phyloP scores from a whole-genome alignment of 2,797 vertebrate genomes.

The Odontamblyopus lacepedii region DNA sequence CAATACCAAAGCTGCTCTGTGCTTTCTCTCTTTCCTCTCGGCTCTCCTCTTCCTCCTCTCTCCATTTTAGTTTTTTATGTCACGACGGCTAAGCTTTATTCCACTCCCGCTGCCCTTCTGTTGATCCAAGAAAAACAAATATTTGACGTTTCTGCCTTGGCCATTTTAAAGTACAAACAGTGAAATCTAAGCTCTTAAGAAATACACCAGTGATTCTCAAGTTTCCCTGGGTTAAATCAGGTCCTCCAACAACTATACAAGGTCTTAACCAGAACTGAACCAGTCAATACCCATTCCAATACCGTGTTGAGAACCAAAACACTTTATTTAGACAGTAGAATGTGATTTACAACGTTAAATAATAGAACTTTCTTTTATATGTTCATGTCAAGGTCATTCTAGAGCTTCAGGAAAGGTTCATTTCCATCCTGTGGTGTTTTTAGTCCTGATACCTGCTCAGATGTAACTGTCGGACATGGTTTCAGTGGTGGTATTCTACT shows the following conservation, averaged over 20 bases:
- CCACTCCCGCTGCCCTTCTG: not conserved
- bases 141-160: not conserved
- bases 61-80: not conserved
- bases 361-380: no score
- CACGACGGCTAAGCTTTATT: slow-evolving; percentile 4
- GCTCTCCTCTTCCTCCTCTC: not conserved
- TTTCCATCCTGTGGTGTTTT: no score
- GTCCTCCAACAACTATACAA: not conserved
- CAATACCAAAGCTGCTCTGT: not conserved
- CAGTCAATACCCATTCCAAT: no score
- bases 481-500: no score
- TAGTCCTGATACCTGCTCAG: no score
- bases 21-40: not conserved
- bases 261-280: not conserved
- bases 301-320: no score
- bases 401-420: no score
- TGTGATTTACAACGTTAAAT: no score
- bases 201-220: not conserved
- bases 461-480: no score
- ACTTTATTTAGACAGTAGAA: no score
- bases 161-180: slow-evolving; percentile 9
- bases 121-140: slow-evolving; percentile 24
- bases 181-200: not conserved
- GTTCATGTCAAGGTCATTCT: no score
- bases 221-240: not conserved